These are phyloP conservation scores for Chouioia cunea DNA, from an alignment of 2,888 invertebrate genomes.

Conservation along the genomic window DNA sequence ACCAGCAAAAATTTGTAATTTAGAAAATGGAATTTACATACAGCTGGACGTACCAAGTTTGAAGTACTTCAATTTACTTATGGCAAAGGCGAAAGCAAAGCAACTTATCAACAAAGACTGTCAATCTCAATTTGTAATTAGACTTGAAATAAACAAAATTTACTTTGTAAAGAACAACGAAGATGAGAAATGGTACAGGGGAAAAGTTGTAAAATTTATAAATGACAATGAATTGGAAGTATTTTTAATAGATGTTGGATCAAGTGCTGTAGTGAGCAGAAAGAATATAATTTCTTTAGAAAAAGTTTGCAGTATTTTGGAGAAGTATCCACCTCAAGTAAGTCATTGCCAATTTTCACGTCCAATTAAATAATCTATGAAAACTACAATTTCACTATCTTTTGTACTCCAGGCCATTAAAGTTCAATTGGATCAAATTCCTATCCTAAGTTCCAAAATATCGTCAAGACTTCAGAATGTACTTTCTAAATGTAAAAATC, in stretches of 20 bases:
- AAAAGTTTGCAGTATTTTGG: constrained; percentile 7
- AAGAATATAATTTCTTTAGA: constrained; percentile 9
- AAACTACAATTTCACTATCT: not conserved
- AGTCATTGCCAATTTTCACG: not conserved
- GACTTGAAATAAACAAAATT: constrained; percentile 1
- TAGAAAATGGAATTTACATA: not conserved
- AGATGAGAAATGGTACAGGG: constrained; percentile 11
- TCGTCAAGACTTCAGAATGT: not conserved
- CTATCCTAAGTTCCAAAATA: not conserved
- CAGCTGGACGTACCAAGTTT: constrained; percentile 8
- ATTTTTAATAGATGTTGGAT: constrained; percentile 21
- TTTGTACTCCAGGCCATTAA: constrained; percentile 14
- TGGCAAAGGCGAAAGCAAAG: not conserved
- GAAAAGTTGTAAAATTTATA: constrained; percentile 6
- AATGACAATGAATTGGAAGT: constrained; percentile 4
- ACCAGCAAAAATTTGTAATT: not conserved
- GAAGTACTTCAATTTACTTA: constrained; percentile 9
- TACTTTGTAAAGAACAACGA: constrained; percentile 8
- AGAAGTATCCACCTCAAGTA: constrained; percentile 28
- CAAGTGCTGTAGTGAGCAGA: not conserved
- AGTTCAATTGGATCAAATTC: constrained; percentile 15
- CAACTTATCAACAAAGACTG: not conserved
- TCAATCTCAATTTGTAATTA: not conserved
- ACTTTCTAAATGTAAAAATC: not conserved
- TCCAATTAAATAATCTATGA: not conserved